phyloP scores from a whole-genome alignment of 2,797 vertebrate species.

The Acanthornis magna region DNA sequence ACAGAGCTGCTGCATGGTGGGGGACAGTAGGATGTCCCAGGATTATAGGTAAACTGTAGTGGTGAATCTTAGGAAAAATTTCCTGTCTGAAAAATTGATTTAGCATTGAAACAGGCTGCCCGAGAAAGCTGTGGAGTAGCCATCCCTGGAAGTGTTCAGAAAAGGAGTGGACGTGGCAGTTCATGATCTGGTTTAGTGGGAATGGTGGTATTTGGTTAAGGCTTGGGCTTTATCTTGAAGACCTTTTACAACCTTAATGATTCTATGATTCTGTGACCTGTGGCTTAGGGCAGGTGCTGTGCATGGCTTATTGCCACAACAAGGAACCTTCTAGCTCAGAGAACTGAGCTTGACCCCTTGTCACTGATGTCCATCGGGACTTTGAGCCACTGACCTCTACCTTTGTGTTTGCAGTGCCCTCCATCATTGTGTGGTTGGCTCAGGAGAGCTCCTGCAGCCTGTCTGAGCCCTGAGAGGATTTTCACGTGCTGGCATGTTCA shows the following conservation, averaged over 20 bases:
- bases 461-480: background rate
- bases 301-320: background rate
- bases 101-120: background rate
- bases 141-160: background rate
- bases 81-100: background rate
- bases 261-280: background rate
- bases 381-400: background rate
- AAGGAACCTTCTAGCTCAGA: background rate
- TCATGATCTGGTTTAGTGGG: background rate
- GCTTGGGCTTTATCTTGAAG: background rate
- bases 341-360: background rate
- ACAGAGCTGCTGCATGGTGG: background rate
- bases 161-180: background rate
- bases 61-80: background rate
- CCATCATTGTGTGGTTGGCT: accelerated
- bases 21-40: background rate
- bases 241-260: background rate
- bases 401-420: background rate
- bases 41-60: accelerated
- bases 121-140: background rate
- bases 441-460: background rate
- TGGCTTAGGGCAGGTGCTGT: background rate
- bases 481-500: background rate
- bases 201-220: background rate
- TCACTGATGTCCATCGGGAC: accelerated